Evolutionary conservation across 2,797 vertebrate species (phyloP), one percentile per base, ranked within the genome.

Genomic region (Chiloscyllium punctatum): DNA sequence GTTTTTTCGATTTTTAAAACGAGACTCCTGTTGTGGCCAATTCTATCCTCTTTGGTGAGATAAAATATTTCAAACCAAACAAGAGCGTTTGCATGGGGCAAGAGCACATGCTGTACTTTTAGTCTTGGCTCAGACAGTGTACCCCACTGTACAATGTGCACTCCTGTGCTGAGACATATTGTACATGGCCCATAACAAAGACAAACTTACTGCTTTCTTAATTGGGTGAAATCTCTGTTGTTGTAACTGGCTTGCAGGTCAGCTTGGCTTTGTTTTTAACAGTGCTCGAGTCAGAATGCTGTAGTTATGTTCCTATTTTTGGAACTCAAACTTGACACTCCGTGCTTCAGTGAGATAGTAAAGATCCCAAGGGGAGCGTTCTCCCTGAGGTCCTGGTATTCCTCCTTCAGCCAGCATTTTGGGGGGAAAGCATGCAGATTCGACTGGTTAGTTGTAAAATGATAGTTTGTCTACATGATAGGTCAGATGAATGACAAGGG

Each of bases 131-230:
- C 82, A 48, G 42, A 8, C 82, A 48, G 82, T 84, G 82, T 84
- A 42, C 79, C 79, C 79, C 79, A 84, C 79, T 84, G 37, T 84
- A 42, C 37, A 84, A 48, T 84, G 37, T 84, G 37, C 82, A 21
- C 42, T 84, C 18, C 82, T 84, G 18, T 23, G 48, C 42, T 48
- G 82, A 84, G 23, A 48, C 21, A 7, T 84, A 25, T 42, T 48
- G 42, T 84, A 84, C 82, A 84, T 25, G 48, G 82, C 18, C 82
- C 23, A 42, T 84, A 84, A 48, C 82, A 84, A 84, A 84, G 82
- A 84, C 82, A 84, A 48, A 84, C 82, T 84, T 84, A 82, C n/a
- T 82, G n/a, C 18, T 42, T 84, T 84, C 82, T 48, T 84, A 84
- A 84, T 84, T 84, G 37, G 82, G 42, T 84, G 37, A 84, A 23